Percentiles rank a stretch among this genome's conserved stretches.
These are phyloP conservation scores for Sinocyclocheilus anshuiensis DNA, from an alignment of 2,113 vertebrate species.

Conservation along the genomic window DNA sequence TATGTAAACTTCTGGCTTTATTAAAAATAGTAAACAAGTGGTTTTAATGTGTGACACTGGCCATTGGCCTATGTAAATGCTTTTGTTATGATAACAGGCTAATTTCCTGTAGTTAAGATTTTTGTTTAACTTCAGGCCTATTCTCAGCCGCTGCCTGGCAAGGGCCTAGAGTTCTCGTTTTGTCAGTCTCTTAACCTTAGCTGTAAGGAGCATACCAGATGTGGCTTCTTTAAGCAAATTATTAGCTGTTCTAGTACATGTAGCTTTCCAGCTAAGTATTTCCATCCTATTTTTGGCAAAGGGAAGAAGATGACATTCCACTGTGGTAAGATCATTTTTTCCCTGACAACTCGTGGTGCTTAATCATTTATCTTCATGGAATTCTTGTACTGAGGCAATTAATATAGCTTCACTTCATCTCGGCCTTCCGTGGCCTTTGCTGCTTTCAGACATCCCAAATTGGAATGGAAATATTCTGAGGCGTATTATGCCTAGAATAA, in stretches of 20 bases:
- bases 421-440: background rate
- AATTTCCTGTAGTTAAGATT: conserved; percentile 91
- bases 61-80: conserved; percentile 87
- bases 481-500: background rate
- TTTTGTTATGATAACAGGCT: conserved; percentile 86
- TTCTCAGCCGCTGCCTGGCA: conserved; percentile 82
- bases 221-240: conserved; percentile 91
- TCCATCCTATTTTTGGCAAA: conserved; percentile 83
- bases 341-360: conserved; percentile 75
- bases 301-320: conserved; percentile 82
- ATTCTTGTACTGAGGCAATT: conserved; percentile 70
- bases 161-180: conserved; percentile 65
- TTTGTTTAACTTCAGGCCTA: conserved; percentile 87
- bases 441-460: conserved; percentile 5
- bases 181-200: conserved; percentile 78
- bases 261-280: conserved; percentile 89
- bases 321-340: conserved; percentile 86
- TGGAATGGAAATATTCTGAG: conserved; percentile 32
- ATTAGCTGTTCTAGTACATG: conserved; percentile 87
- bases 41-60: conserved; percentile 78
- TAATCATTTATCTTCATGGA: conserved; percentile 85
- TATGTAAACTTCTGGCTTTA: conserved; percentile 66
- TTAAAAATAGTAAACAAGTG: conserved; percentile 82
- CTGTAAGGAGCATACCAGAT: conserved; percentile 87
- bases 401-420: conserved; percentile 42